Evolutionary conservation across 2,888 invertebrate species (phyloP).

Genomic region (Drosophila pseudotalamancana): DNA sequence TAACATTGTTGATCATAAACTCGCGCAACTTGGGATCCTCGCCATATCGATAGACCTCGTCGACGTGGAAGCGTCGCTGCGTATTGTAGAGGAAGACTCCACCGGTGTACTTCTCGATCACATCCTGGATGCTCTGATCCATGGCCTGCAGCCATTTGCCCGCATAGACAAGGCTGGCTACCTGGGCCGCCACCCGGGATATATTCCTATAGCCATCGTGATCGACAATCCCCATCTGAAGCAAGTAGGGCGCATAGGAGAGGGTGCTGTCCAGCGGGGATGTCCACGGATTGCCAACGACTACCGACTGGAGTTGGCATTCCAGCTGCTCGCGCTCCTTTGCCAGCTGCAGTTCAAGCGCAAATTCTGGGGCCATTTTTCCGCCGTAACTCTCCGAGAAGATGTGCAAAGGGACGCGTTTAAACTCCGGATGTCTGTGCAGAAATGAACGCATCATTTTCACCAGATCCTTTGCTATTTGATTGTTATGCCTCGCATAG

Average conservation of each 20-base stretch:
- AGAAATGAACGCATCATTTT: constrained; percentile 89
- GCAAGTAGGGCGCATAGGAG: constrained; percentile 92
- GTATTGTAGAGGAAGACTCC: constrained; percentile 85
- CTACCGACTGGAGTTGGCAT: constrained; percentile 91
- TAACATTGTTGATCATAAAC: constrained; percentile 90
- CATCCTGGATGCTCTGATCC: constrained; percentile 71
- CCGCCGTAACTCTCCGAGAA: constrained; percentile 96
- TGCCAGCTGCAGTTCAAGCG: constrained; percentile 86
- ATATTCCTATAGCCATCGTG: constrained; percentile 87
- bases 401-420: constrained; percentile 90
- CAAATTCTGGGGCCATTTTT: constrained; percentile 95
- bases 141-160: constrained; percentile 87
- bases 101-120: constrained; percentile 45
- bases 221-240: constrained; percentile 90
- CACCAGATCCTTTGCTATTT: constrained; percentile 91
- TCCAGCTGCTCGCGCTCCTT: constrained; percentile 86
- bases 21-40: constrained; percentile 81
- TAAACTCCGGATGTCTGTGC: constrained; percentile 88
- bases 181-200: constrained; percentile 85
- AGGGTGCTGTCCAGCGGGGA: constrained; percentile 93
- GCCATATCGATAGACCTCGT: constrained; percentile 84
- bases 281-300: constrained; percentile 95
- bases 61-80: constrained; percentile 87
- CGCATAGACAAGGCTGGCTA: constrained; percentile 85
- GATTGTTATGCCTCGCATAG: constrained; percentile 86